A percentile compares a stretch with the other conserved stretches of the same genome.
Evolutionary conservation across 1,140 invertebrate species (phyloP).

Genomic region (Caenorhabditis remanei): DNA sequence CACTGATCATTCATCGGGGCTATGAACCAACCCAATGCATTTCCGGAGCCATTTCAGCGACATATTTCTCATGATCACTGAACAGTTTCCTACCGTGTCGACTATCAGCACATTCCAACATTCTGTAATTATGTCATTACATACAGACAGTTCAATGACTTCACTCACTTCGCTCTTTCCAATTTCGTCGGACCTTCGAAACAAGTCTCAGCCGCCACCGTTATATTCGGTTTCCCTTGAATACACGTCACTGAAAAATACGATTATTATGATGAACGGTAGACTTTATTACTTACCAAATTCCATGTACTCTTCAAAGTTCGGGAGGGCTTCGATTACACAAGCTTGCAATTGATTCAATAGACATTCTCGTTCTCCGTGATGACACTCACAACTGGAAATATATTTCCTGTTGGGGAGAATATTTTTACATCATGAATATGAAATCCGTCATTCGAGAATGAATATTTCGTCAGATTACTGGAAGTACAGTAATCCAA

Average conservation of each 20-base stretch:
- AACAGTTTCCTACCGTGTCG: conserved; percentile 36
- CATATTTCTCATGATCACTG: conserved; percentile 33
- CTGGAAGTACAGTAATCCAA: too few species aligned
- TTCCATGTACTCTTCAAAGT: conserved; percentile 45
- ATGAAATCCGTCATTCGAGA: too few species aligned
- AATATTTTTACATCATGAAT: not conserved
- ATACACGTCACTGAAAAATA: conserved; percentile 42
- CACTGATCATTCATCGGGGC: not conserved
- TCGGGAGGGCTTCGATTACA: conserved; percentile 36
- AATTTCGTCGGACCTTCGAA: not conserved
- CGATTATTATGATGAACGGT: not conserved
- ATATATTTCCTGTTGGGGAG: too few species aligned
- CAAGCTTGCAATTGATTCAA: conserved; percentile 48
- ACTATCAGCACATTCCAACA: conserved; percentile 34
- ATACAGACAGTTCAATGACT: not conserved
- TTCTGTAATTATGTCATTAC: not conserved
- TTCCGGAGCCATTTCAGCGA: conserved; percentile 26
- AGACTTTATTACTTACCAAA: not conserved
- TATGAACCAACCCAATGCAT: conserved; percentile 16
- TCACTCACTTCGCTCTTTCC: conserved; percentile 15
- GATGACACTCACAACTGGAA: conserved; percentile 56
- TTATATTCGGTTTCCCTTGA: conserved; percentile 49
- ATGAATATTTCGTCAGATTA: too few species aligned
- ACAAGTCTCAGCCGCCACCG: not conserved
- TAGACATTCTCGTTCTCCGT: conserved; percentile 47